A percentile compares a stretch with the other conserved stretches of the same genome.
Evolutionary conservation across 2,888 invertebrate species (phyloP).

Genomic region (Apodemia hepburni): DNA sequence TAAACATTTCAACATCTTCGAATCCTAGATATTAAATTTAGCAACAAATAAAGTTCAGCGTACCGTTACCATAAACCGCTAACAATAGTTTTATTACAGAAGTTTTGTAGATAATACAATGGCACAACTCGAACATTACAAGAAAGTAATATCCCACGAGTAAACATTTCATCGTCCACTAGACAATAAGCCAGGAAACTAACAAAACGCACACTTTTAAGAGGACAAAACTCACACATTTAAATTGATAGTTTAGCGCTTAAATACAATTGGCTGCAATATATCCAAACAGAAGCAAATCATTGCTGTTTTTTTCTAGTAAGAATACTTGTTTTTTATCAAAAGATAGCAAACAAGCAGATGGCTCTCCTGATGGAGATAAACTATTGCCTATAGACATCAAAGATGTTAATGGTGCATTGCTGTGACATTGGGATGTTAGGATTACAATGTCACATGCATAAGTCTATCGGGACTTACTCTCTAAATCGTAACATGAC

Average conservation of each 20-base stretch:
- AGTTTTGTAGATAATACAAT: slow-evolving; percentile 15
- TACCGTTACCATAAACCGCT: slow-evolving; percentile 1
- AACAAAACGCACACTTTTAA: slow-evolving; percentile 25
- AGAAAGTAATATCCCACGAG: slow-evolving; percentile 25
- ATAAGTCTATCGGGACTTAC: no score
- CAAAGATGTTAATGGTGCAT: no score
- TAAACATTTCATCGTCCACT: slow-evolving; percentile 29
- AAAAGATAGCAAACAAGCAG: no score
- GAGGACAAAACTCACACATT: slow-evolving; percentile 17
- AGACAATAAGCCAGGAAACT: slow-evolving; percentile 28
- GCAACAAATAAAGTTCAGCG: slow-evolving; percentile 8
- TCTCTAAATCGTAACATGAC: no score
- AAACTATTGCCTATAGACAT: no score
- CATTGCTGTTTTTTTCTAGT: no score
- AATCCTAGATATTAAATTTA: slow-evolving; percentile 6
- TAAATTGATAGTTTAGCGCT: slow-evolving; percentile 1
- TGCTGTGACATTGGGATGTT: no score
- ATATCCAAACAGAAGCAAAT: no score
- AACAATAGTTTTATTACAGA: slow-evolving; percentile 13
- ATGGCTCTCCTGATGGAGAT: no score
- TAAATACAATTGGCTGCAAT: no score
- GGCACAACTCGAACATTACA: background rate
- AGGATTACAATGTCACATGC: no score
- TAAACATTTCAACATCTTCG: background rate
- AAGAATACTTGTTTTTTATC: no score